Conservation (phyloP, 1,140 invertebrate species). For the Amphibalanus amphitrite region DNA sequence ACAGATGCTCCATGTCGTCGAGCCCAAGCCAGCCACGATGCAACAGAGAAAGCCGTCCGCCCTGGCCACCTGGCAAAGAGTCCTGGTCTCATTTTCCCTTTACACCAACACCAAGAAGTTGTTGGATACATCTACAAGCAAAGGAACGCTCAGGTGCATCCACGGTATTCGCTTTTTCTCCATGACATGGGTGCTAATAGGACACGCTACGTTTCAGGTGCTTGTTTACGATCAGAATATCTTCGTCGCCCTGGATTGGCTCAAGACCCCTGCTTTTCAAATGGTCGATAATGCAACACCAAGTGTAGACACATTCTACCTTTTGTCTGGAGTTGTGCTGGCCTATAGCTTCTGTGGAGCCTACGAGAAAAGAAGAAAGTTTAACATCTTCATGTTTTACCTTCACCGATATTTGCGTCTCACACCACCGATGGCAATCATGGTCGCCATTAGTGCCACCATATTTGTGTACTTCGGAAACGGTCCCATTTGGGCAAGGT, state of each 20-base stretch:
- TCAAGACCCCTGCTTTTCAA: background rate
- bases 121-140: background rate
- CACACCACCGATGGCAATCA: background rate
- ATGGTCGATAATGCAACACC: background rate
- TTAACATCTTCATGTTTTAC: background rate
- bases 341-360: background rate
- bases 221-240: background rate
- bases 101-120: background rate
- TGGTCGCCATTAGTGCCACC: background rate
- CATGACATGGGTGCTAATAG: background rate
- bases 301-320: background rate
- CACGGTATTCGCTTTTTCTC: background rate
- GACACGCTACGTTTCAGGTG: background rate
- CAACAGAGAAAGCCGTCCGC: background rate
- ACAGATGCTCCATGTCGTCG: no score
- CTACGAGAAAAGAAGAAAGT: background rate
- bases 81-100: background rate
- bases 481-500: background rate
- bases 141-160: background rate
- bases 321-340: background rate
- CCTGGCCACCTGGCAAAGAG: background rate
- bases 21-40: background rate
- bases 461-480: background rate
- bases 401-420: background rate
- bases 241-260: background rate